These are phyloP conservation scores for Eupithecia insigniata DNA, from an alignment of 2,888 invertebrate genomes.

Conservation along the genomic window DNA sequence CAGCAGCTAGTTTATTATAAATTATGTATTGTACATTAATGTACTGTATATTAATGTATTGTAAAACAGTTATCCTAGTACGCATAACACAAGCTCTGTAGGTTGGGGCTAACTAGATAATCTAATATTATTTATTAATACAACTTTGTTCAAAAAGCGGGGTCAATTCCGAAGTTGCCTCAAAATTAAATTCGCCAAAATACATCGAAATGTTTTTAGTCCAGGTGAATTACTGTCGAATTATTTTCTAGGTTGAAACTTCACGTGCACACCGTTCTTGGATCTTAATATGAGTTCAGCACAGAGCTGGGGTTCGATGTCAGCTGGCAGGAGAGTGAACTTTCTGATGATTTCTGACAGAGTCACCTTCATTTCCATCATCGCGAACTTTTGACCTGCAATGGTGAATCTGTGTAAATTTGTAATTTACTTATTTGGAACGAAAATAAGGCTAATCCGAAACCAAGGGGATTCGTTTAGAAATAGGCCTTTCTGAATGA, in stretches of 20 bases:
- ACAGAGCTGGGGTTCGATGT: slow-evolving; percentile 68
- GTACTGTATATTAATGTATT: no score
- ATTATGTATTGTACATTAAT: no score
- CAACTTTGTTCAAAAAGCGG: background rate
- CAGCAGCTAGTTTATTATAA: no score
- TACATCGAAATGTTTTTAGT: background rate
- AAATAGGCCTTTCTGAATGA: no score
- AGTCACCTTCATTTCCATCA: slow-evolving; percentile 79
- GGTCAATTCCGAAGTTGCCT: background rate
- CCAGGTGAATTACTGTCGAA: background rate
- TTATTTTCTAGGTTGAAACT: slow-evolving; percentile 56
- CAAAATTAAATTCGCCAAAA: background rate
- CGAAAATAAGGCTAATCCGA: background rate
- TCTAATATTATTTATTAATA: background rate
- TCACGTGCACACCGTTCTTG: slow-evolving; percentile 64
- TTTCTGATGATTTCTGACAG: slow-evolving; percentile 76
- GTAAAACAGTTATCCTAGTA: background rate
- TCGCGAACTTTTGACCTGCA: slow-evolving; percentile 60
- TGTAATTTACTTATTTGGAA: no score
- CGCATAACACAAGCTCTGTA: background rate
- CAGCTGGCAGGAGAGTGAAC: slow-evolving; percentile 62
- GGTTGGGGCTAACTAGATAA: background rate
- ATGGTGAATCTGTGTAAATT: background rate
- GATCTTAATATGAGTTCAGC: slow-evolving; percentile 74
- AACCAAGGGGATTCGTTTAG: background rate